Conservation (phyloP, 1,140 invertebrate genomes). For the Ephestia elutella region DNA sequence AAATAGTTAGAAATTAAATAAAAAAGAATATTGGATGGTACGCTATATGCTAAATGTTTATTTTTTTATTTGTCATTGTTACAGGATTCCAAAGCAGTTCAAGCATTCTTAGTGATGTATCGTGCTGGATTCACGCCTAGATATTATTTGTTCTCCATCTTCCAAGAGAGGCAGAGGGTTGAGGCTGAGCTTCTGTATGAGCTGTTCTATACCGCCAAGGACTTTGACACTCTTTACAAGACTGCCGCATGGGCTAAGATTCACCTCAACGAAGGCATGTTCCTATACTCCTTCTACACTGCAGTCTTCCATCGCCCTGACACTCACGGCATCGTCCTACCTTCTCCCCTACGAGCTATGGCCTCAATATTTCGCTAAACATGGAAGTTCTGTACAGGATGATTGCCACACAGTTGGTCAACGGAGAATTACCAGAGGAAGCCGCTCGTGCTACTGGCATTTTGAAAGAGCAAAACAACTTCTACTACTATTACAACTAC, state of each 20-base stretch:
- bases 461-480: slow-evolving; percentile 58
- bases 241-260: slow-evolving; percentile 77
- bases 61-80: slow-evolving; percentile 9
- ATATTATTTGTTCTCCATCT: slow-evolving; percentile 73
- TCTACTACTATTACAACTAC: slow-evolving; percentile 71
- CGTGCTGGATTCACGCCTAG: slow-evolving; percentile 66
- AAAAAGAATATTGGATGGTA: no score
- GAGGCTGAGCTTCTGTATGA: slow-evolving; percentile 66
- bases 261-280: slow-evolving; percentile 77
- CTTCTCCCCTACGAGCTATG: slow-evolving; percentile 78
- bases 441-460: slow-evolving; percentile 56
- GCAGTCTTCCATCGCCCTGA: slow-evolving; percentile 77
- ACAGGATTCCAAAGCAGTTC: slow-evolving; percentile 67
- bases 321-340: slow-evolving; percentile 75
- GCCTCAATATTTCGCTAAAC: slow-evolving; percentile 77
- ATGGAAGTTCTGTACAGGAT: slow-evolving; percentile 75
- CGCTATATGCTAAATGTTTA: no score
- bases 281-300: slow-evolving; percentile 75
- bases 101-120: slow-evolving; percentile 74
- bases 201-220: slow-evolving; percentile 77
- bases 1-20: no score
- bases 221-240: slow-evolving; percentile 78
- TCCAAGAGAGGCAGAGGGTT: slow-evolving; percentile 63
- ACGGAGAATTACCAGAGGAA: slow-evolving; percentile 33
- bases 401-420: slow-evolving; percentile 76